Base-by-base conservation (phyloP, 2,888 invertebrate species). In the Ephialtes manifestator region DNA sequence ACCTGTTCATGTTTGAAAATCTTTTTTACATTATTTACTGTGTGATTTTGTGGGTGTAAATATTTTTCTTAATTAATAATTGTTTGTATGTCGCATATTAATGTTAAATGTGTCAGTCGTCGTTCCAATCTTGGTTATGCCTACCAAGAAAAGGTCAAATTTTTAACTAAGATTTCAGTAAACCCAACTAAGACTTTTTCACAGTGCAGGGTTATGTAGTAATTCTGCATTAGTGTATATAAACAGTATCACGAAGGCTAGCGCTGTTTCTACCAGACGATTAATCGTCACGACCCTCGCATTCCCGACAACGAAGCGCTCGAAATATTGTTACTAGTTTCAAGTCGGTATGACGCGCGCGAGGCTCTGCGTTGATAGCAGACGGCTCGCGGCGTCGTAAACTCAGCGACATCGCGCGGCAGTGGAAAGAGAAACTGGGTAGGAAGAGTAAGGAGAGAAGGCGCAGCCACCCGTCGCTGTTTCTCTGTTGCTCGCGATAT, bases 201-300 rank as follows among this genome's bases (percentile, higher is more conserved):
- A n/a, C n/a, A n/a, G n/a, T n/a, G n/a, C n/a, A n/a, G n/a, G n/a
- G n/a, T n/a, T n/a, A n/a, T n/a, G n/a, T n/a, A n/a, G n/a, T n/a
- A n/a, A n/a, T n/a, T n/a, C n/a, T n/a, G n/a, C n/a, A n/a, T n/a
- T n/a, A n/a, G n/a, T n/a, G n/a, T n/a, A n/a, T n/a, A n/a, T 51
- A 35, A 60, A 55, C 71, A 48, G 75, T 60, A 11, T 20, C 77
- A 46, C 4, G 35, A 51, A 60, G 0, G 20, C 58, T 39, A n/a
- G n/a, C 20, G 20, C 28, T 20, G 53, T 65, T 65, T 55, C 46
- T 55, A 18, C 31, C 31, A 18, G 35, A 48, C 85, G 70, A 85
- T 83, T 74, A 81, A 83, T 85, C 83, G 76, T 63, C 65, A 53
- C 20, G 18, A 53, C 55, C 55, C 75, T 55, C n/a, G 65, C 65